Evolutionary conservation across 2,797 vertebrate genomes (phyloP), one percentile per base, ranked within the genome.

Genomic region (Poeciliopsis gracilis): DNA sequence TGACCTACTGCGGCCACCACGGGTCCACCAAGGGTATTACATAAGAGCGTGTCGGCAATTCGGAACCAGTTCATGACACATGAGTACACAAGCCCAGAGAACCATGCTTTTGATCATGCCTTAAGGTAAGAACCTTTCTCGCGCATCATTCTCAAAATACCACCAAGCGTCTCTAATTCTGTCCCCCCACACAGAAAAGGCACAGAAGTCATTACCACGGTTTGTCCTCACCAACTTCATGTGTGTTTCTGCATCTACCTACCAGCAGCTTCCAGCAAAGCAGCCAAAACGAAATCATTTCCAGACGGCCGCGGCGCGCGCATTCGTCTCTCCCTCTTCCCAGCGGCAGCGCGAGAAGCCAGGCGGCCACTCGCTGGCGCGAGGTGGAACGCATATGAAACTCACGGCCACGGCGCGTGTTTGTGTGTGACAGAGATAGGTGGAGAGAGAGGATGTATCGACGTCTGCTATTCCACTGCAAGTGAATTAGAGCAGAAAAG

Each of bases 231-330:
- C 8, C 33, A 66, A 20, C 33, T 38, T 20, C 3, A 66, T 23
- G 61, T 61, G 25, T 45, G 28, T 38, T 59, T 36, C 36, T 20
- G n/a, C 5, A 1, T 82, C 51, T 78, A 94, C 93, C 83, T 93
- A 94, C 93, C 93, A 94, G 66, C 89, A 94, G 90, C 89, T 93
- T 94, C 93, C 93, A 94, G 88, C 93, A 94, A 82, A 94, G 92
- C 87, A 94, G 80, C 93, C 93, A 94, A 51, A 94, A 93, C 45
- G 93, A 94, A 80, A 94, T 94, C 92, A 94, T 94, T 88, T 94
- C 93, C 90, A 94, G 84, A 75, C 90, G 89, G 82, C 90, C 90
- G 76, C 90, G 90, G 76, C 83, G 87, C 82, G 89, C 85, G 84
- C 91, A 90, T 47, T 84, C 87, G 88, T 90, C 87, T 57, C 90